These are phyloP conservation scores for Bellardia pandia DNA, from an alignment of 2,888 invertebrate species.

Conservation along the genomic window DNA sequence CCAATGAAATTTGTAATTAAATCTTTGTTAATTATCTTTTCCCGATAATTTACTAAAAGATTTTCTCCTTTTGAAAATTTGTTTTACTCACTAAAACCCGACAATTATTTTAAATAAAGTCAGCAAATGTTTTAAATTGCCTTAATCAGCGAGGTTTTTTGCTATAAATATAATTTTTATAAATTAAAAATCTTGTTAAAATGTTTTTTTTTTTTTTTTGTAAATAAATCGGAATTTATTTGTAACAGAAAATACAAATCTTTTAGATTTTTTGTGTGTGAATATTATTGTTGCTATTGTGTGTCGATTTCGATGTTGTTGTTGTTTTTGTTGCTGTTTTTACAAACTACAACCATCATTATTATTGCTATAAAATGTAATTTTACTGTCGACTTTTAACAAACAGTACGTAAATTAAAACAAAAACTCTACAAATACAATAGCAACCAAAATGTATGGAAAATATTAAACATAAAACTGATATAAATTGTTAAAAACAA, in stretches of 20 bases:
- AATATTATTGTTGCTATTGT: neutral
- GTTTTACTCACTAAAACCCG: constrained; percentile 8
- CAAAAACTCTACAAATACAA: constrained; percentile 31
- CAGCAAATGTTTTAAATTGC: constrained; percentile 11
- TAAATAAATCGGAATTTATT: constrained; percentile 59
- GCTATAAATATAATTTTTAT: constrained; percentile 39
- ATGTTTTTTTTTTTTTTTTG: neutral
- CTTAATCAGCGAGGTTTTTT: neutral
- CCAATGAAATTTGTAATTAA: neutral
- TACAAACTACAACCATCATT: constrained; percentile 34
- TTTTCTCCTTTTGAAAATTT: neutral
- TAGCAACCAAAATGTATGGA: neutral
- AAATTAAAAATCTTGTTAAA: constrained; percentile 41
- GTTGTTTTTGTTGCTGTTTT: neutral
- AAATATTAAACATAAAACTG: constrained; percentile 24
- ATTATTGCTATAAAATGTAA: constrained; percentile 63
- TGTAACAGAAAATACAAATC: constrained; percentile 56
- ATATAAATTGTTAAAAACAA: constrained; percentile 49
- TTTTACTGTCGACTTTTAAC: constrained; percentile 62
- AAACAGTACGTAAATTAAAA: constrained; percentile 56
- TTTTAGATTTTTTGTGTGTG: constrained; percentile 25
- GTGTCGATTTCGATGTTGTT: constrained; percentile 7
- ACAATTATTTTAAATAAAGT: constrained; percentile 25
- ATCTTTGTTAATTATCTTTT: neutral
- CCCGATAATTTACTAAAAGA: neutral